Percentiles rank a stretch among this genome's conserved stretches.
phyloP scores from a whole-genome alignment of 1,140 invertebrate species.

The Magallana gigas region DNA sequence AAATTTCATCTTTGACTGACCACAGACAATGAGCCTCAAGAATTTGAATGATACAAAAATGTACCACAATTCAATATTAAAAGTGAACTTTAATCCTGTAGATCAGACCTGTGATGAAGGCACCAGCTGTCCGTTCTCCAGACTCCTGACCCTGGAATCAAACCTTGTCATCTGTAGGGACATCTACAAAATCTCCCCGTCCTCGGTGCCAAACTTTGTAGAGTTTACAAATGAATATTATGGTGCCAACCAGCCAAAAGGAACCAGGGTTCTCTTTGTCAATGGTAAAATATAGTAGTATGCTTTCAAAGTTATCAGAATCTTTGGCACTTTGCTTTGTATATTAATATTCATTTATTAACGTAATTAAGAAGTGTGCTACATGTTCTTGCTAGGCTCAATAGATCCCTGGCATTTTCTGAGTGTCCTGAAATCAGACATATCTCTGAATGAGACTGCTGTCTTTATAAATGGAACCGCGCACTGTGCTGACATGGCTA shows the following conservation, averaged over 20 bases:
- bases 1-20: no score
- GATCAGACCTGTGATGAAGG: conserved; percentile 65
- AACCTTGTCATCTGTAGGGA: conserved; percentile 58
- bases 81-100: conserved; percentile 30
- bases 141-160: conserved; percentile 52
- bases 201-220: conserved; percentile 76
- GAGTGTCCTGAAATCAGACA: conserved; percentile 75
- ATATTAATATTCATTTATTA: no score
- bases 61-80: no score
- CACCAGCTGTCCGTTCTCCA: conserved; percentile 61
- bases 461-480: conserved; percentile 81
- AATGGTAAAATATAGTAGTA: conserved; percentile 82
- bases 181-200: conserved; percentile 55
- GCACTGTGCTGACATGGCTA: conserved; percentile 86
- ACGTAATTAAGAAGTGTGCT: no score
- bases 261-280: conserved; percentile 88
- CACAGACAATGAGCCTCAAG: no score
- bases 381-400: conserved; percentile 75
- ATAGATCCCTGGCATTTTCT: conserved; percentile 95
- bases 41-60: no score
- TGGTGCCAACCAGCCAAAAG: conserved; percentile 86
- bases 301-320: no score
- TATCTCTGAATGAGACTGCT: conserved; percentile 60
- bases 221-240: conserved; percentile 88
- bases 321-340: no score